Conservation (phyloP, 2,797 vertebrate species). For the Cyprinodon diabolis region DNA sequence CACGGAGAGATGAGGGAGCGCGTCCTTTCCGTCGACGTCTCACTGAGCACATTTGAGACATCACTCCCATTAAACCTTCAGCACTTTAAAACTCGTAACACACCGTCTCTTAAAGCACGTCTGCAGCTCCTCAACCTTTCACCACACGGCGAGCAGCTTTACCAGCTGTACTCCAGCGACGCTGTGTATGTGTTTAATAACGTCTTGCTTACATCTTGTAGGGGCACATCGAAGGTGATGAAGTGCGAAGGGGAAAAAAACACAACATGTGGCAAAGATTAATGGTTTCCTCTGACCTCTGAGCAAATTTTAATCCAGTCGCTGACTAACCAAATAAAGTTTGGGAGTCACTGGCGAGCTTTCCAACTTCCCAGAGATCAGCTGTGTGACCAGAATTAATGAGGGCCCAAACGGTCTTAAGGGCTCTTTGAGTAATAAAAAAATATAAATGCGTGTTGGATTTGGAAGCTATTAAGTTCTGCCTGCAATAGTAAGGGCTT, state of each 20-base stretch:
- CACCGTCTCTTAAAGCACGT: conserved; percentile 30
- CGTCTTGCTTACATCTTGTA: conserved; percentile 36
- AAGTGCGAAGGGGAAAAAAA: conserved; percentile 30
- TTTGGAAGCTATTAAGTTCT: conserved; percentile 64
- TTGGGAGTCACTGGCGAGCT: conserved; percentile 48
- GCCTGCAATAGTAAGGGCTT: conserved; percentile 45
- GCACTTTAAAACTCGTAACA: conserved; percentile 59
- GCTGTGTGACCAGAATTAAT: conserved; percentile 66
- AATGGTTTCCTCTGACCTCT: conserved; percentile 62
- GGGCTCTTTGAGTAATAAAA: conserved; percentile 28
- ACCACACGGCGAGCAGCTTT: conserved; percentile 5
- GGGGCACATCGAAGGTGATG: conserved; percentile 44
- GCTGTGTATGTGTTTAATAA: conserved; percentile 5
- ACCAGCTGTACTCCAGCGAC: not conserved
- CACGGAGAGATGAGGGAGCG: conserved; percentile 32
- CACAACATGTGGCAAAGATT: conserved; percentile 63
- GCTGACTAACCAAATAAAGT: conserved; percentile 57
- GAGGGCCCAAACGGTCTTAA: conserved; percentile 55
- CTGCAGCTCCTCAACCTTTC: conserved; percentile 16
- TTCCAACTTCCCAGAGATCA: conserved; percentile 48
- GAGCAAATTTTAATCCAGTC: conserved; percentile 46
- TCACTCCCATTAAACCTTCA: conserved; percentile 35
- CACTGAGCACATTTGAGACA: conserved; percentile 23
- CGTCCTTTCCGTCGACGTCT: conserved; percentile 27
- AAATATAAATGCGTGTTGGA: conserved; percentile 42